Evolutionary conservation across 2,113 vertebrate species (phyloP), one percentile per base, ranked within the genome.

Genomic region (Eretmochelys imbricata): DNA sequence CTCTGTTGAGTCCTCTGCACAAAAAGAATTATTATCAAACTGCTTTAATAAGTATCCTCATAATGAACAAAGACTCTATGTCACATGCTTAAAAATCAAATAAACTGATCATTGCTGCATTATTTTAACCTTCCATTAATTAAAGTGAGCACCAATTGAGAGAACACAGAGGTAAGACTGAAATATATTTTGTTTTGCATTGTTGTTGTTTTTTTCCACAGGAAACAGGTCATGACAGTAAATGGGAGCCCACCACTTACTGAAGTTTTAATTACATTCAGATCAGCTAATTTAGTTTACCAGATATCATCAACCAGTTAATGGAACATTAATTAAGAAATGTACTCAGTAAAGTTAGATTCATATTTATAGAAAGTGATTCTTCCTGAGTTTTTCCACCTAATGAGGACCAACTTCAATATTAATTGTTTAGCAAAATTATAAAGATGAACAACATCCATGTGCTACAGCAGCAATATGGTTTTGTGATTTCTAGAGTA

Each of bases 291-390:
- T 90, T 97, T 93, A 97, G 65, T 51, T 95, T 89, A 53, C 29
- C 57, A 89, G 49, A 84, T 95, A 93, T 84, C 84, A 89, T 90
- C 82, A 95, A 76, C 83, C 57, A 94, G 57, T 87, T 97, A 94
- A 95, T 93, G 57, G 88, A 94, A 95, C 91, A 95, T 96, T 97
- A 97, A 97, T 97, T 97, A 94, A 92, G 89, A 97, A 96, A 91
- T 59, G 31, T 55, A 97, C 96, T 97, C 82, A 94, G 17, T 94
- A 82, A 96, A 14, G 65, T 84, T 85, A 85, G 53, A 54, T 92
- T 96, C 6, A n/a, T 89, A 96, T 95, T 92, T 89, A 97, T 9
- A 46, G 69, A 80, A 85, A 90, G 51, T 51, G 10, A 91, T 92
- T 94, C 81, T 89, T 84, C 27, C 29, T 97, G 53, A 49, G 19